Evolutionary conservation across 2,888 invertebrate species (phyloP).

Genomic region (Meta bourneti): DNA sequence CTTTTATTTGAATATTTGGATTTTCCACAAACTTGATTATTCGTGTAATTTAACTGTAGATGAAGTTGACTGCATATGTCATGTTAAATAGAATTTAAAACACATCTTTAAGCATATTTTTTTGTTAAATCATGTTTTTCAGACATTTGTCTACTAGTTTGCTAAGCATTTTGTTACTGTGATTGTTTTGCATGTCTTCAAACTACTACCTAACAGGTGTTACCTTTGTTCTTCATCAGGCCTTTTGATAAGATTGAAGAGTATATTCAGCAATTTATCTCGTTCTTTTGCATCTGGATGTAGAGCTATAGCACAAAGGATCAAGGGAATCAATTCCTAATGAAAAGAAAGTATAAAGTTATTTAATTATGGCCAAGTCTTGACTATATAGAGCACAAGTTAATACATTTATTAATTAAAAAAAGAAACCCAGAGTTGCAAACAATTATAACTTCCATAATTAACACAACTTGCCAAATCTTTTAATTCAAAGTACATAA

Average conservation of each 20-base stretch:
- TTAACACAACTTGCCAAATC: not conserved
- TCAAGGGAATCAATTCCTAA: slow-evolving; percentile 85
- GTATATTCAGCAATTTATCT: slow-evolving; percentile 85
- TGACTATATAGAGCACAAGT: not conserved
- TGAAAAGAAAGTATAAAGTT: slow-evolving; percentile 57
- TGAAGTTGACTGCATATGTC: too few relatives aligned
- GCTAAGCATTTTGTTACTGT: too few relatives aligned
- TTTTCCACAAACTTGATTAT: too few relatives aligned
- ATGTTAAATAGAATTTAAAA: too few relatives aligned
- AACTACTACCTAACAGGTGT: too few relatives aligned
- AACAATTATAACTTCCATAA: not conserved
- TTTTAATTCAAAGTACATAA: not conserved
- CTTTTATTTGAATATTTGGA: too few relatives aligned
- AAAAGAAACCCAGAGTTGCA: not conserved
- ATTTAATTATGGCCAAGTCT: not conserved
- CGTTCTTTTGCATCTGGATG: slow-evolving; percentile 84
- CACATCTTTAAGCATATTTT: too few relatives aligned
- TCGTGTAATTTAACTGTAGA: too few relatives aligned
- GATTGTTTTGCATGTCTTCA: too few relatives aligned
- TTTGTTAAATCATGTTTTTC: too few relatives aligned
- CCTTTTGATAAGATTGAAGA: slow-evolving; percentile 87
- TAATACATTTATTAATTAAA: not conserved
- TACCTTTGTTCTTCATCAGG: slow-evolving; percentile 86
- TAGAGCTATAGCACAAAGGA: slow-evolving; percentile 85
- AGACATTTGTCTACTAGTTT: too few relatives aligned